phyloP scores from a whole-genome alignment of 92 coral and sea anemone genomes.

The Zoanthus sociatus region DNA sequence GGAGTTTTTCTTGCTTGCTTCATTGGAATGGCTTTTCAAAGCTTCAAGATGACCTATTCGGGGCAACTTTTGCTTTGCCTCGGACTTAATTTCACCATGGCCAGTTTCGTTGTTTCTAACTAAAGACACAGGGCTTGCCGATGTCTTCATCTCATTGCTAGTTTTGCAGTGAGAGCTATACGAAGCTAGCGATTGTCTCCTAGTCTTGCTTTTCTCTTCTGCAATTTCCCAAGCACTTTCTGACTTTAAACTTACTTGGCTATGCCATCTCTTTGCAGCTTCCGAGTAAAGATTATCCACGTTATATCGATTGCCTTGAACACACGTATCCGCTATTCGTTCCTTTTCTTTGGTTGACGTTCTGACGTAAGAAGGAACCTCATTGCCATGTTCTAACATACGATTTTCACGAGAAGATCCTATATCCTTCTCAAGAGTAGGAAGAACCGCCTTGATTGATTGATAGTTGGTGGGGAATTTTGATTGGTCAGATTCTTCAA shows the following conservation, averaged over 20 bases:
- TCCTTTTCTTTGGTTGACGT: not conserved
- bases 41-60: not conserved
- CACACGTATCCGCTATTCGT: not conserved
- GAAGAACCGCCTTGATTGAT: not conserved
- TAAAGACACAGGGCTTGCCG: conserved; percentile 31
- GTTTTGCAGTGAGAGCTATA: not conserved
- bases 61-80: not conserved
- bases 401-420: not conserved
- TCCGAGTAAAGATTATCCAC: not conserved
- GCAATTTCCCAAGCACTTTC: conserved; percentile 27
- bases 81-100: not conserved
- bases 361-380: not conserved
- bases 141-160: not conserved
- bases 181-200: not conserved
- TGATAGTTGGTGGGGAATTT: conserved; percentile 5
- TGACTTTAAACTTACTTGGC: conserved; percentile 54
- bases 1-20: not conserved
- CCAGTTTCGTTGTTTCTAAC: conserved; percentile 34
- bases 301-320: not conserved
- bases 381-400: not conserved
- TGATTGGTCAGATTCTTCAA: conserved; percentile 8
- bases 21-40: not conserved
- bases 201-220: conserved; percentile 4
- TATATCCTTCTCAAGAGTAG: not conserved
- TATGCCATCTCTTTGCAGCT: conserved; percentile 53